Evolutionary conservation across 2,113 vertebrate species (phyloP).

Genomic region (Columba livia): DNA sequence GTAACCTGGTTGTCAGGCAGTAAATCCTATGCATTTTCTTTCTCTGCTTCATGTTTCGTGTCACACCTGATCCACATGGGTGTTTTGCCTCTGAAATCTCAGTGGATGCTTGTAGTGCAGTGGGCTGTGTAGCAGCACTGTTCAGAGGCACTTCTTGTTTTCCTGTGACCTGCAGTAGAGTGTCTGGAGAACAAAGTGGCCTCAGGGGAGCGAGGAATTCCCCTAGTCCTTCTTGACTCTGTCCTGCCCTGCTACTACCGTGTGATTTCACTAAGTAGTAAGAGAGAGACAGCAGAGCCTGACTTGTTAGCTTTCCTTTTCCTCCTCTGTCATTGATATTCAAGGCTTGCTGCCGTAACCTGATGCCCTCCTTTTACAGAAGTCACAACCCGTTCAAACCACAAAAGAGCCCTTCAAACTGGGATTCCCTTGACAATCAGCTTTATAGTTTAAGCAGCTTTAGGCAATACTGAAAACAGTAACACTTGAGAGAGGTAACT

Average conservation of each 20-base stretch:
- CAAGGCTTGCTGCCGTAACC: neutral
- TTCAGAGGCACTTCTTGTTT: neutral
- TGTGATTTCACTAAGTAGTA: neutral
- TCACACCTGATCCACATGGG: fast-evolving
- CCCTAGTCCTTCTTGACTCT: neutral
- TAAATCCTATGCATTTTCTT: neutral
- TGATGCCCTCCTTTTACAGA: neutral
- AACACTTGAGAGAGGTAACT: slow-evolving; percentile 39
- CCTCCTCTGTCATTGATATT: neutral
- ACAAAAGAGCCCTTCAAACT: slow-evolving; percentile 22
- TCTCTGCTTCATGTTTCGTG: neutral
- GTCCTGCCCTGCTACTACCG: neutral
- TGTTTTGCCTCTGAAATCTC: neutral
- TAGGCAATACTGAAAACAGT: slow-evolving; percentile 18
- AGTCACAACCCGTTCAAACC: slow-evolving; percentile 7
- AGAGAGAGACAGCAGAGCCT: neutral
- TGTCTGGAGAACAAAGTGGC: neutral
- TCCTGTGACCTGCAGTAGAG: neutral
- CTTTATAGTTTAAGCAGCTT: slow-evolving; percentile 59
- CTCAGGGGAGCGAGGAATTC: neutral
- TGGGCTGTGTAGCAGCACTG: neutral
- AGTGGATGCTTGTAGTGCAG: neutral
- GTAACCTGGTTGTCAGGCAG: neutral
- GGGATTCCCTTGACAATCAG: slow-evolving; percentile 36
- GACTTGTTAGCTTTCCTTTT: neutral